These are phyloP conservation scores for Scaptomyza polygonia DNA, from an alignment of 2,888 invertebrate species.

Conservation along the genomic window DNA sequence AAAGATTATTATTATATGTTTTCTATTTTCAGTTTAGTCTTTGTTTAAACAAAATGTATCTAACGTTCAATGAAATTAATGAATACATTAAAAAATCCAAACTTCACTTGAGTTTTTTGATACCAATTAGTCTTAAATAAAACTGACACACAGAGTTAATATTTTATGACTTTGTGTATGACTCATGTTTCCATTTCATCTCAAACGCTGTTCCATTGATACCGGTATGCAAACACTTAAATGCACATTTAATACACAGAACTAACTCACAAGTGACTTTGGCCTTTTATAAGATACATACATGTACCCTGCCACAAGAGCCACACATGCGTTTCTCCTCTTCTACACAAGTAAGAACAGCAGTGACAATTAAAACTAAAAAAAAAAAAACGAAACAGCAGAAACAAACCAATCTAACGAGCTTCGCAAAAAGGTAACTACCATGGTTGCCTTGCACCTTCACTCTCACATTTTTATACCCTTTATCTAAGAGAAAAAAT, in stretches of 20 bases:
- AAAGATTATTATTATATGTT: too few relatives aligned
- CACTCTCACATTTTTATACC: constrained; percentile 6
- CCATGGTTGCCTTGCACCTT: constrained; percentile 11
- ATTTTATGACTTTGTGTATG: constrained; percentile 12
- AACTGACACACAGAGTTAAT: not conserved
- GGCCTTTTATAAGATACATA: not conserved
- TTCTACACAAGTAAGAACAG: constrained; percentile 63
- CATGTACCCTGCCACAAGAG: constrained; percentile 1
- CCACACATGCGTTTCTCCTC: constrained; percentile 21
- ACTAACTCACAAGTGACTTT: constrained; percentile 56
- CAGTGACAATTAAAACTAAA: constrained; percentile 57
- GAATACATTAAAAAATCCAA: too few relatives aligned
- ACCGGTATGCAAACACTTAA: constrained; percentile 54
- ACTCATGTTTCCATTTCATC: constrained; percentile 9
- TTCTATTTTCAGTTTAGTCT: too few relatives aligned
- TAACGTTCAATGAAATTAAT: constrained; percentile 6
- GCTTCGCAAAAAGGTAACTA: constrained; percentile 33
- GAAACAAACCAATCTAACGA: constrained; percentile 54
- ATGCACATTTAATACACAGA: constrained; percentile 66
- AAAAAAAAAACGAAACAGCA: constrained; percentile 5
- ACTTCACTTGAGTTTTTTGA: too few relatives aligned
- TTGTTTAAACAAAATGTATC: too few relatives aligned
- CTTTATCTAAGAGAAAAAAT: not conserved
- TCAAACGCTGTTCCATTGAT: constrained; percentile 36
- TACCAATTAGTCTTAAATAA: constrained; percentile 41